A percentile compares a stretch with the other conserved stretches of the same genome.
Conservation (phyloP, 2,113 vertebrate genomes). For the Turdus rufiventris region DNA sequence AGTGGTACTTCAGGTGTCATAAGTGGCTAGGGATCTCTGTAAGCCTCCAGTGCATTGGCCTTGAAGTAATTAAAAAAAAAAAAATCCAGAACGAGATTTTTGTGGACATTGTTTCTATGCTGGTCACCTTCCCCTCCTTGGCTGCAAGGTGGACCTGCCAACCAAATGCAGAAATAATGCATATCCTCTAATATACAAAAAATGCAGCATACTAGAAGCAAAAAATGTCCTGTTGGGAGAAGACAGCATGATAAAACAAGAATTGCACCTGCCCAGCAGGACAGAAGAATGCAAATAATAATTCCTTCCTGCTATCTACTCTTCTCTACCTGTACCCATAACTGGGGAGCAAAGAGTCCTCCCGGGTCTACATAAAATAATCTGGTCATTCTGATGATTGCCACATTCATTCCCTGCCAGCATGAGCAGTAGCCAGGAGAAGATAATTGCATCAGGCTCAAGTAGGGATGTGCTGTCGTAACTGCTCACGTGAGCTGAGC, state of each 20-base stretch:
- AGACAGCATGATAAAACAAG: background rate
- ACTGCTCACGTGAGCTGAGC: fast-evolving
- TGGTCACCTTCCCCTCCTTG: background rate
- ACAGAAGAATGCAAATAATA: background rate
- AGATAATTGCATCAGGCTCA: background rate
- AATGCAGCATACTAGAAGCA: background rate
- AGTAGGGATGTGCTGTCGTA: background rate
- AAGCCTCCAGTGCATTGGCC: background rate
- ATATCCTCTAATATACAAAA: background rate
- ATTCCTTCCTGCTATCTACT: background rate
- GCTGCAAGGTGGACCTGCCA: background rate
- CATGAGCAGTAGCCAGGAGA: background rate
- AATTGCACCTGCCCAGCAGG: background rate
- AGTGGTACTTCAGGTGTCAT: background rate
- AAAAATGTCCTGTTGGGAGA: background rate
- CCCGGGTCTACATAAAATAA: background rate
- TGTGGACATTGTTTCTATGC: background rate
- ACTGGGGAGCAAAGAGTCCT: fast-evolving
- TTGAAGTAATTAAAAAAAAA: background rate
- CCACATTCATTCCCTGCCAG: background rate
- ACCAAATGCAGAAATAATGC: background rate
- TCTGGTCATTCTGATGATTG: background rate
- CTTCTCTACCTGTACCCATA: background rate
- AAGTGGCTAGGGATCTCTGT: background rate
- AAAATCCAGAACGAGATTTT: background rate